Evolutionary conservation across 2,113 vertebrate species (phyloP), one percentile per base, ranked within the genome.

Genomic region (Osmerus mordax): DNA sequence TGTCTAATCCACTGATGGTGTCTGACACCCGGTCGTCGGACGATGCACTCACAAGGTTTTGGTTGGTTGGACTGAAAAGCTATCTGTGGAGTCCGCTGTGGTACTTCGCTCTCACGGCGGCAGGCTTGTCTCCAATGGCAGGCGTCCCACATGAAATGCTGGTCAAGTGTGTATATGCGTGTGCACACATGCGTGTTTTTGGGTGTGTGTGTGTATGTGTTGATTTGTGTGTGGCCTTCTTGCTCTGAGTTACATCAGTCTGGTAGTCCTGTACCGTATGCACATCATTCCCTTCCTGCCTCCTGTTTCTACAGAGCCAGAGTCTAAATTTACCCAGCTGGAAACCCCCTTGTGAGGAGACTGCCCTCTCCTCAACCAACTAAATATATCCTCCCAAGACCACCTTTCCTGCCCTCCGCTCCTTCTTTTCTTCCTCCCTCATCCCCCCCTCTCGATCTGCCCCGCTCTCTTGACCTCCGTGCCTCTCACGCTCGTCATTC

Each of bases 221-320:
- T 3, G 18, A 9, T 66, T 21, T 18, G 51, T 54, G 41, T 67
- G 66, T 9, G 51, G 67, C 74, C 87, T 70, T 87, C 77, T 92
- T 91, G 90, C 90, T 88, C 70, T 65, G 72, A 75, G 83, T 92
- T 93, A 91, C 92, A 92, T 92, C 91, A 91, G 92, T 86, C 79
- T 76, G 77, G 67, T 82, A 86, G 84, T 87, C 86, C 86, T 63
- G 75, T 81, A 88, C 87, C 83, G 79, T 82, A 72, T 78, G 76
- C 74, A 90, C 81, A 88, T 90, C 84, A 81, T 86, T 89, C 78
- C 82, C 78, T 84, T 88, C 86, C 84, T 84, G 78, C 76, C 81
- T 83, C 83, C 71, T 86, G 76, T 87, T 87, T 88, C 86, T 89
- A 83, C 83, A 82, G 77, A 79, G 76, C 79, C 51, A 21, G 71